Evolutionary conservation across 2,113 vertebrate genomes (phyloP), one percentile per base, ranked within the genome.

Genomic region (Eonycteris spelaea): DNA sequence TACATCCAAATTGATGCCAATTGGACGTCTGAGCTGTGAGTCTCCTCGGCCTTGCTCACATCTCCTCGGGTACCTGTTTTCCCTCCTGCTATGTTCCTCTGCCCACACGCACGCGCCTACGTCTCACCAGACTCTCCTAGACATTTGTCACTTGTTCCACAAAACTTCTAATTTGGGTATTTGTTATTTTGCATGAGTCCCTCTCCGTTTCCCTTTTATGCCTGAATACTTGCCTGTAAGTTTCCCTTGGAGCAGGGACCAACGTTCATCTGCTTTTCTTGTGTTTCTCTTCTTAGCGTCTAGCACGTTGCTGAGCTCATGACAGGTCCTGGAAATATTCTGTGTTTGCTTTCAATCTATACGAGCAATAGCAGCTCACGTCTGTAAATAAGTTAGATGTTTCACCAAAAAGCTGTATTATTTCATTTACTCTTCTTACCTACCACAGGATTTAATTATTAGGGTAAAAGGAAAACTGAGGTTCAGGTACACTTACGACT

Each of bases 21-120:
- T 2, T 16, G 21, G 59, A 7, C 3, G 18, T 11, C 63, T 35
- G 18, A 86, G 85, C 9, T 19, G 21, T 10, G 57, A 13, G 8
- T 65, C 10, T 48, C 22, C 38, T 18, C 4, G 18, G 11, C 48
- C 18, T 80, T 3, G 14, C 22, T 67, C 75, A 16, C 8, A 0
- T 7, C 61, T 67, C 48, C 0, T 11, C 22, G 30, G 33, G 7
- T 5, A 51, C 33, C 59, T 43, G 30, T 7, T 9, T 28, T 53
- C 33, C 57, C 7, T 65, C 33, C 45, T 7, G 11, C 24, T 19
- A 0, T 10, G 3, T 33, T n/a, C 22, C 51, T 24, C 4, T 22
- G 22, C 40, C 63, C 12, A 9, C 48, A 1, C 2, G 24, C 61
- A 28, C 1, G 5, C 5, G 26, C 48, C 43, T 48, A 40, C 16